Evolutionary conservation across 2,888 invertebrate species (phyloP).

Genomic region (Deilephila elpenor): DNA sequence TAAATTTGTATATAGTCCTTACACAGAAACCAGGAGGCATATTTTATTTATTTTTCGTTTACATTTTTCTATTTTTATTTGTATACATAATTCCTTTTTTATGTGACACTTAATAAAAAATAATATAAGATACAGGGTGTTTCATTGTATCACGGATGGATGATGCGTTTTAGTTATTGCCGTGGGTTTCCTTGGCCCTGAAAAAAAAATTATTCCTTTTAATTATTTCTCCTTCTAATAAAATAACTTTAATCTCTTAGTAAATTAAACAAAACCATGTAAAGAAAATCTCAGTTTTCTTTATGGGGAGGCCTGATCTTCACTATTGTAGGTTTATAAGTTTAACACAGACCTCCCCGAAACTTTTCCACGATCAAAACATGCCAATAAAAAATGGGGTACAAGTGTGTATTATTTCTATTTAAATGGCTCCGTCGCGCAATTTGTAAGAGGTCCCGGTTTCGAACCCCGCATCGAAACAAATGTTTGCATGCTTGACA

Average conservation of each 20-base stretch:
- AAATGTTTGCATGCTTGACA: too few species aligned
- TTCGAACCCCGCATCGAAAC: too few species aligned
- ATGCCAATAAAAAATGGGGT: too few species aligned
- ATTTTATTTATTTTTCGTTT: slow-evolving; percentile 71
- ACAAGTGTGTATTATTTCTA: too few species aligned
- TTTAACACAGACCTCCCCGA: neutral
- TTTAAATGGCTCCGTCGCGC: too few species aligned
- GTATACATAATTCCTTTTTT: slow-evolving; percentile 48
- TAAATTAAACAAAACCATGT: too few species aligned
- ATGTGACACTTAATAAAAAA: slow-evolving; percentile 66
- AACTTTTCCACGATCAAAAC: too few species aligned
- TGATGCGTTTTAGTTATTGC: slow-evolving; percentile 35
- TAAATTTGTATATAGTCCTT: slow-evolving; percentile 78
- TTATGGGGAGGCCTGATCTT: too few species aligned
- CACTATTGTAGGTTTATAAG: too few species aligned
- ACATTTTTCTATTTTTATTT: slow-evolving; percentile 65
- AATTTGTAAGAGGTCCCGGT: too few species aligned
- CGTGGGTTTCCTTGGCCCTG: slow-evolving; percentile 59
- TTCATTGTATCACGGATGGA: slow-evolving; percentile 39
- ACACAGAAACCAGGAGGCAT: slow-evolving; percentile 73
- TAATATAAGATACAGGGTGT: slow-evolving; percentile 46
- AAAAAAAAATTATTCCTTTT: slow-evolving; percentile 29
- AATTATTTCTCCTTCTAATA: neutral
- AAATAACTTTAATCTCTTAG: too few species aligned
- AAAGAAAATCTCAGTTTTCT: too few species aligned